These are phyloP conservation scores for Amorpha juglandis DNA, from an alignment of 2,888 invertebrate species.

Conservation along the genomic window DNA sequence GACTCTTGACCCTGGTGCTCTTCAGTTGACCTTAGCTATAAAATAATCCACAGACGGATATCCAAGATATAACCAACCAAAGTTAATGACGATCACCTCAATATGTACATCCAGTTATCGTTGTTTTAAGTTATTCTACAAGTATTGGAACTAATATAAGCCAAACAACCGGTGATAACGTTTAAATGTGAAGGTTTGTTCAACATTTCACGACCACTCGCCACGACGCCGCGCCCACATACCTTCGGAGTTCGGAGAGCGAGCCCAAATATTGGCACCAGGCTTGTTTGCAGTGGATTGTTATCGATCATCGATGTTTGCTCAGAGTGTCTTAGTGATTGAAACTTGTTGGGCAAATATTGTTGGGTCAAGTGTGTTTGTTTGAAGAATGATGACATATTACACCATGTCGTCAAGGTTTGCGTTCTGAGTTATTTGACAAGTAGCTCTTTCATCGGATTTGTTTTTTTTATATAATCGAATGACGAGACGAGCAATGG, in stretches of 20 bases:
- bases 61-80: no score
- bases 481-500: no score
- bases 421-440: no score
- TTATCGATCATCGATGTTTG: conserved; percentile 15
- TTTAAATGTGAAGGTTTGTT: conserved; percentile 46
- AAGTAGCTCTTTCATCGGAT: no score
- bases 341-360: conserved; percentile 8
- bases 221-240: conserved; percentile 35
- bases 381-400: not conserved
- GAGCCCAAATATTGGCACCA: conserved; percentile 19
- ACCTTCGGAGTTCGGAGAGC: conserved; percentile 2
- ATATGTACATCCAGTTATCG: not conserved
- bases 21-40: no score
- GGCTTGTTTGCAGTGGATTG: conserved; percentile 3
- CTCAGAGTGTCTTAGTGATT: not conserved
- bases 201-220: conserved; percentile 45
- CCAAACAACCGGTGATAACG: conserved; percentile 23
- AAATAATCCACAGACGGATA: no score
- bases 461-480: no score
- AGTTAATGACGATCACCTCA: not conserved
- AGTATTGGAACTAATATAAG: not conserved
- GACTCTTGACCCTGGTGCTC: no score
- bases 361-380: not conserved
- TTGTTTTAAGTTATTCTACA: not conserved
- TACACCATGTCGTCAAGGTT: no score